A percentile compares a stretch with the other conserved stretches of the same genome.
Evolutionary conservation across 2,113 vertebrate genomes (phyloP).

Genomic region (Coturnix japonica): DNA sequence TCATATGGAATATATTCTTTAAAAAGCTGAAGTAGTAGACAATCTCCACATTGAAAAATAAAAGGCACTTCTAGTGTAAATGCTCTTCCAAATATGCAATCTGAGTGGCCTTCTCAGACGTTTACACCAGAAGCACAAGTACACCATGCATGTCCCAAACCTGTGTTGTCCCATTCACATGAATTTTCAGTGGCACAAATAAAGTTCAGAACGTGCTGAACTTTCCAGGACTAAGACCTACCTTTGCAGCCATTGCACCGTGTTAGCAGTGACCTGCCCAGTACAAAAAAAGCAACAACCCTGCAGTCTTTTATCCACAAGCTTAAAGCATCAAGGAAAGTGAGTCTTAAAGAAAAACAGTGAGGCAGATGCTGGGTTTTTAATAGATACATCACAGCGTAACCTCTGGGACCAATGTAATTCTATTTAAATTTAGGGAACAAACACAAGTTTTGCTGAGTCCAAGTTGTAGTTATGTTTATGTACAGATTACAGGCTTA

Average conservation of each 20-base stretch:
- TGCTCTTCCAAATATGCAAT: not conserved
- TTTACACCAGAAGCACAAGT: not conserved
- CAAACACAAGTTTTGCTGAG: not conserved
- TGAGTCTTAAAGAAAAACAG: not conserved
- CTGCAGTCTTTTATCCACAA: not conserved
- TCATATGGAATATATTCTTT: not conserved
- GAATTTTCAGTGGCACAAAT: not conserved
- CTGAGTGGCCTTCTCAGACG: not conserved
- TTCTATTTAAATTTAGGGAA: not conserved
- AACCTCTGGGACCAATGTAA: not conserved
- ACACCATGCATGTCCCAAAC: not conserved
- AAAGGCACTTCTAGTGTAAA: not conserved
- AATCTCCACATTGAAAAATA: not conserved
- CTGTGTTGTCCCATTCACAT: not conserved
- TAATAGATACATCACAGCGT: not conserved
- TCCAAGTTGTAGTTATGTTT: not conserved
- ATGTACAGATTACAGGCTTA: not conserved
- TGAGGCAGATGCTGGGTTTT: not conserved
- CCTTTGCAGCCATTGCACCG: not conserved
- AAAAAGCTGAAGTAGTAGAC: not conserved
- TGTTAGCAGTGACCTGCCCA: not conserved
- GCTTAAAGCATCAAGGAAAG: not conserved
- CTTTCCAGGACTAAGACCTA: not conserved
- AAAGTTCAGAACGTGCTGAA: not conserved
- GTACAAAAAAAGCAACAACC: not conserved